phyloP scores from a whole-genome alignment of 2,113 vertebrate genomes.

The Psilopogon haemacephalus region DNA sequence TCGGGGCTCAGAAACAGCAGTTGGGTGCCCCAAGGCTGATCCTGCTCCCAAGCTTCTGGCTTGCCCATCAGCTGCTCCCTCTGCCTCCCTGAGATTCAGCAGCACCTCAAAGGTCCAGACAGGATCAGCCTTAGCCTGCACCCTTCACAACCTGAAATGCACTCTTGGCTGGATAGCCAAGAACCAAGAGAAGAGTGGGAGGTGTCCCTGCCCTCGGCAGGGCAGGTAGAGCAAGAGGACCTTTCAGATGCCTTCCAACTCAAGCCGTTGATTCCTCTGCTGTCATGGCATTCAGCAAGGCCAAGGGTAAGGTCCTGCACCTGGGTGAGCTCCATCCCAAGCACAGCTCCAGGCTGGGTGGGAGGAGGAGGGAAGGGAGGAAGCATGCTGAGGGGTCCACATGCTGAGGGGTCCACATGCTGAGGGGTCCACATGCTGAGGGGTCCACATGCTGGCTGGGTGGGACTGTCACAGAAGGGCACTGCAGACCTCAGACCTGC shows the following conservation, averaged over 20 bases:
- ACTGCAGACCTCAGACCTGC: neutral
- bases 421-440: too few relatives aligned
- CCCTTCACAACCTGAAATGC: neutral
- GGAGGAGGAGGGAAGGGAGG: too few relatives aligned
- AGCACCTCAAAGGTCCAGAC: neutral
- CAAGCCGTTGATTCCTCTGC: neutral
- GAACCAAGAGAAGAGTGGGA: neutral
- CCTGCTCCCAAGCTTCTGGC: neutral
- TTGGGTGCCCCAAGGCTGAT: neutral
- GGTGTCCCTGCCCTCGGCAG: too few relatives aligned
- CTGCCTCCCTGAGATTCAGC: fast-evolving
- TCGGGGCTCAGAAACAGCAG: neutral
- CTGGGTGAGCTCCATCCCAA: too few relatives aligned
- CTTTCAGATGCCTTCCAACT: too few relatives aligned
- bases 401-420: too few relatives aligned
- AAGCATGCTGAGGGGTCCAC: too few relatives aligned
- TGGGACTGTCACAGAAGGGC: neutral
- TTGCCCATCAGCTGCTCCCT: fast-evolving
- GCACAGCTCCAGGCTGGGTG: too few relatives aligned
- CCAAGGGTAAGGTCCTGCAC: too few relatives aligned
- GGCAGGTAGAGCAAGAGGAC: too few relatives aligned
- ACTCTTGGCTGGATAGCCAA: neutral
- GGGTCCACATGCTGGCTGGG: fast-evolving
- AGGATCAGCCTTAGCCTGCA: neutral
- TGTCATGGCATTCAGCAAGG: too few relatives aligned